Percentiles rank a stretch among this genome's conserved stretches.
phyloP scores from a whole-genome alignment of 1,140 invertebrate genomes.

The Archivesica marissinica region DNA sequence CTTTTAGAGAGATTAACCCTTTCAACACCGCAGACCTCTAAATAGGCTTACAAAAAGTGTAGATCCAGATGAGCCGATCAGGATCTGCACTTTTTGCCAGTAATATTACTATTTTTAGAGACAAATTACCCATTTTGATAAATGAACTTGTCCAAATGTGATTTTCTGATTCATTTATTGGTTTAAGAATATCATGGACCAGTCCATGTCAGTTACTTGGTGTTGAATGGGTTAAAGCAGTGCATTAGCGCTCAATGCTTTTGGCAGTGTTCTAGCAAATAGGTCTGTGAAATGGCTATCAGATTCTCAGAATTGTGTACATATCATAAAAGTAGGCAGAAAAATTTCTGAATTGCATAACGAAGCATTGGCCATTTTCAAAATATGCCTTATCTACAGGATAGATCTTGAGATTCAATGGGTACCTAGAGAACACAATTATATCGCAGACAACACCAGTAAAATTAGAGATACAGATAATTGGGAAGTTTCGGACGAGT shows the following conservation, averaged over 20 bases:
- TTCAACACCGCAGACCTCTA: no score
- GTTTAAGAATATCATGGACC: no score
- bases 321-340: slow-evolving; percentile 9
- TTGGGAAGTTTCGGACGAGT: neutral
- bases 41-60: no score
- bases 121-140: no score
- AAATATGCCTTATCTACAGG: neutral
- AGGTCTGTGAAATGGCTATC: slow-evolving; percentile 19
- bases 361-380: slow-evolving; percentile 4
- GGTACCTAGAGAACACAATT: neutral
- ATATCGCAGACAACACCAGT: slow-evolving; percentile 22
- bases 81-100: no score
- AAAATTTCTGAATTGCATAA: neutral
- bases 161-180: no score
- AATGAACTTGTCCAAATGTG: no score
- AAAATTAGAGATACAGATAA: slow-evolving; percentile 3
- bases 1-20: slow-evolving; percentile 10
- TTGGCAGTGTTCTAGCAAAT: neutral
- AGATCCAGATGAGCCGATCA: no score
- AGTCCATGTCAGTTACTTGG: no score
- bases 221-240: no score
- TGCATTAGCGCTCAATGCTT: slow-evolving; percentile 1
- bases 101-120: no score
- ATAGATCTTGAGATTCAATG: slow-evolving; percentile 3
- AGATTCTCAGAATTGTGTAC: slow-evolving; percentile 24